Evolutionary conservation across 2,888 invertebrate species (phyloP).

Genomic region (Elgonia sp.): DNA sequence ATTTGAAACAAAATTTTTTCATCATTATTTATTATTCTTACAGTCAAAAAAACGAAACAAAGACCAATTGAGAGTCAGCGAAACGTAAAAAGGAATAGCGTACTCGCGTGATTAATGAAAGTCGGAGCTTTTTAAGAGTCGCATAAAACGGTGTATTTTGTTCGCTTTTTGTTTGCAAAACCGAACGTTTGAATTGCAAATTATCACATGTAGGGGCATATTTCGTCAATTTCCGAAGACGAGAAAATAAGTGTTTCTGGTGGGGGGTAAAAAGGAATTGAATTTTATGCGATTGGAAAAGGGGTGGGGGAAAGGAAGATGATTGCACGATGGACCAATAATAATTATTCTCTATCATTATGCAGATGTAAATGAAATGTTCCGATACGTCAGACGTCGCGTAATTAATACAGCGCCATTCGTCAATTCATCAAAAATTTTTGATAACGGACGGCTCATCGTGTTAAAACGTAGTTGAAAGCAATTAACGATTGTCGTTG

Average conservation of each 20-base stretch:
- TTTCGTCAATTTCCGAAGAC: constrained; percentile 45
- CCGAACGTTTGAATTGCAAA: constrained; percentile 55
- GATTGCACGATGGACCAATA: too few species aligned
- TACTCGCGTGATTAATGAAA: constrained; percentile 64
- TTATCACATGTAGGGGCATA: constrained; percentile 16
- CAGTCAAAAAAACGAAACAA: constrained; percentile 55
- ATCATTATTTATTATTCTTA: not conserved
- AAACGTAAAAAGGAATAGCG: constrained; percentile 58
- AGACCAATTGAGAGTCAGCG: constrained; percentile 57
- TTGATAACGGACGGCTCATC: too few species aligned
- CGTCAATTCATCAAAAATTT: not conserved
- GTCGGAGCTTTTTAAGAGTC: constrained; percentile 44
- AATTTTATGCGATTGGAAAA: not conserved
- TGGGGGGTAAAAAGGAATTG: not conserved
- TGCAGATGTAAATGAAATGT: constrained; percentile 8
- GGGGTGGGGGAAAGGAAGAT: too few species aligned
- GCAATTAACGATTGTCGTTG: too few species aligned
- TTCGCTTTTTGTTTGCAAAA: constrained; percentile 49
- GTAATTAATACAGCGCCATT: constrained; percentile 38
- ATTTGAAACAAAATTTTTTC: too few species aligned
- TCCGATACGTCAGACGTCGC: constrained; percentile 27
- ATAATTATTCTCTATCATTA: not conserved
- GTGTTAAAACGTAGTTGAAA: too few species aligned
- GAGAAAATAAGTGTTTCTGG: not conserved
- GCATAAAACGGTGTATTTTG: constrained; percentile 41